Base-by-base conservation (phyloP, 1,140 invertebrate species). In the Zaprionus lachaisei region DNA sequence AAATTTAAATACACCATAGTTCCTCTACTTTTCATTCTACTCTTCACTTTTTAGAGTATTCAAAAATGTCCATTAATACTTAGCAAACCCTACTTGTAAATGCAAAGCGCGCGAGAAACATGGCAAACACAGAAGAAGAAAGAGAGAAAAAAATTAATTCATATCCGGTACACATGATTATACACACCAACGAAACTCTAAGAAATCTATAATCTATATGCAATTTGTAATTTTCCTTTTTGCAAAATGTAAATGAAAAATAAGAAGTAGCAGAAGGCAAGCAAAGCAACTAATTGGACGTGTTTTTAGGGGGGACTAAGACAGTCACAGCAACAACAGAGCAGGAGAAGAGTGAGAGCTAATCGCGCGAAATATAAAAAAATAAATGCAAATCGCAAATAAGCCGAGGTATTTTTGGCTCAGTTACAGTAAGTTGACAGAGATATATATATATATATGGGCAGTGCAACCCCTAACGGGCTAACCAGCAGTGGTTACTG, bases 131-230 rank as follows among this genome's bases (percentile, higher is more conserved):
- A 67, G 66, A 79, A 65, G 79, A 34, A 34, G 31, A 34, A 34
- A 34, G 9, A 34, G 31, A 34, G 31, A 34, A 34, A 79, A 79
- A 89, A 85, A 81, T 89, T 81, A 87, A 89, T 89, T 89, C 84
- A 89, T 85, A 85, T 89, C 84, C 84, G 84, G 81, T 90, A 67
- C 63, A 90, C 66, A 90, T 89, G 84, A 89, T 89, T 89, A 89
- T 89, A 87, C 84, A 89, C 81, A 47, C n/a, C 41, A 47, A 47
- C 75, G 77, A 90, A 89, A 89, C 85, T 81, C 84, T 85, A 84
- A 90, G 85, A 87, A 87, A 84, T 84, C 78, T 75, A 80, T 85
- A 76, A 76, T 76, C 73, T 72, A 65, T 72, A 79, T 86, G 77
- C 81, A 86, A 87, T 86, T 87, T 86, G 64, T 72, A 78, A 72